Percentiles rank a stretch among this genome's conserved stretches.
Conservation (phyloP, 1,140 invertebrate species). For the Chymomyza costata region DNA sequence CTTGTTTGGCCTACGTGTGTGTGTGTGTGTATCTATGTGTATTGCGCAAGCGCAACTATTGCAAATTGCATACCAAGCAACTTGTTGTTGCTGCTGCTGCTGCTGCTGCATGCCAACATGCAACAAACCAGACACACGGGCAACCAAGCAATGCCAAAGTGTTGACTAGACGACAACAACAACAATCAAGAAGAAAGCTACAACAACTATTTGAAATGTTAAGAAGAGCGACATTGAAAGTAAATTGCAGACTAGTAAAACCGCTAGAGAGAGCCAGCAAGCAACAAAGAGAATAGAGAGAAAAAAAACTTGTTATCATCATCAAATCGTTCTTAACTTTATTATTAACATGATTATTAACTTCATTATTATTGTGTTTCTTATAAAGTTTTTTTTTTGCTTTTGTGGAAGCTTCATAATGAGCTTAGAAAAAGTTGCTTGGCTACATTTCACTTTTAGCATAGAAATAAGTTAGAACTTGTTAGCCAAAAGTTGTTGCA, state of each 20-base stretch:
- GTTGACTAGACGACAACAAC: constrained; percentile 56
- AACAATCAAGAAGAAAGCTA: constrained; percentile 44
- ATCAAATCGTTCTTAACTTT: no score
- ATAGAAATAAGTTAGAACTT: constrained; percentile 69
- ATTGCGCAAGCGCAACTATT: constrained; percentile 71
- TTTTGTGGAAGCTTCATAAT: constrained; percentile 17
- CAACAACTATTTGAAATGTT: constrained; percentile 28
- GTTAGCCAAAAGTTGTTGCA: no score
- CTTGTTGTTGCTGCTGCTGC: constrained; percentile 11
- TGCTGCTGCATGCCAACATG: constrained; percentile 64
- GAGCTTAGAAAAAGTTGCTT: constrained; percentile 53
- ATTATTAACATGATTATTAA: no score
- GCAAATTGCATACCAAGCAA: constrained; percentile 66
- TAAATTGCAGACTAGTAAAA: constrained; percentile 58
- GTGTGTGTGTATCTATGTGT: constrained; percentile 47
- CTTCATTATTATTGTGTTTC: no score
- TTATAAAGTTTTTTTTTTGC: no score
- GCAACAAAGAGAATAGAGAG: no score
- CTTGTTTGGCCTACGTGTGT: constrained; percentile 39
- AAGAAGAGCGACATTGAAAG: constrained; percentile 64
- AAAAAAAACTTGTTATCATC: no score
- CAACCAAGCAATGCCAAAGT: constrained; percentile 45
- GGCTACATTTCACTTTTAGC: constrained; percentile 67
- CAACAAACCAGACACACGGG: constrained; percentile 69
- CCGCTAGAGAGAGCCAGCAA: constrained; percentile 27